Evolutionary conservation across 2,888 invertebrate genomes (phyloP).

Genomic region (Zaprionus lineosus): DNA sequence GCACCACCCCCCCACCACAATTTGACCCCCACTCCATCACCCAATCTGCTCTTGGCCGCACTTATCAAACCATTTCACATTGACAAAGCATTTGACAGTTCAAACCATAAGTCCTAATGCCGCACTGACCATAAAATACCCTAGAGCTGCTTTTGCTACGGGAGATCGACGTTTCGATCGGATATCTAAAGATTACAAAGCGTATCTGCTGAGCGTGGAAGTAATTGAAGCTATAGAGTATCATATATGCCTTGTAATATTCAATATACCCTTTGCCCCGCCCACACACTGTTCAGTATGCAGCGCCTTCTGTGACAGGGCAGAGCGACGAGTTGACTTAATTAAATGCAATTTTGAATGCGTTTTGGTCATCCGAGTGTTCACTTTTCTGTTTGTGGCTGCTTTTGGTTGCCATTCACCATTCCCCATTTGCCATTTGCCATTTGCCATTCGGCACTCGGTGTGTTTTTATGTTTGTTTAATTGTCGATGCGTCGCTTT

Average conservation of each 20-base stretch:
- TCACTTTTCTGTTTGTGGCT: slow-evolving; percentile 62
- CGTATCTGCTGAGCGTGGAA: too few species aligned
- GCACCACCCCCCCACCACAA: not conserved
- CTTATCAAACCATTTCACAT: slow-evolving; percentile 26
- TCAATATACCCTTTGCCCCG: slow-evolving; percentile 11
- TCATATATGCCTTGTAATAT: not conserved
- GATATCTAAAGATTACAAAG: too few species aligned
- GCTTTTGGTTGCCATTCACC: too few species aligned
- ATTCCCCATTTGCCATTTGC: too few species aligned
- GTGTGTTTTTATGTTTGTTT: slow-evolving; percentile 74
- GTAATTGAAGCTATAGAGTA: too few species aligned
- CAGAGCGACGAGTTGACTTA: slow-evolving; percentile 62
- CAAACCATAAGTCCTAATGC: not conserved
- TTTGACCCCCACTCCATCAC: slow-evolving; percentile 17
- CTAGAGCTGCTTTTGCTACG: too few species aligned
- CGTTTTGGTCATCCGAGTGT: slow-evolving; percentile 71
- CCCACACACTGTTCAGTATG: slow-evolving; percentile 35
- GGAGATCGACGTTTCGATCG: too few species aligned
- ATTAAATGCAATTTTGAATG: slow-evolving; percentile 76
- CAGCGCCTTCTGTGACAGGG: slow-evolving; percentile 41
- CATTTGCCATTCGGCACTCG: slow-evolving; percentile 54
- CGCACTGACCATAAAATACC: too few species aligned
- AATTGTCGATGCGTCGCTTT: slow-evolving; percentile 74
- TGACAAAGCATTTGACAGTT: slow-evolving; percentile 46
- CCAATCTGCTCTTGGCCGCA: slow-evolving; percentile 6